Conservation (phyloP, 2,888 invertebrate species). For the Encarsia formosa region DNA sequence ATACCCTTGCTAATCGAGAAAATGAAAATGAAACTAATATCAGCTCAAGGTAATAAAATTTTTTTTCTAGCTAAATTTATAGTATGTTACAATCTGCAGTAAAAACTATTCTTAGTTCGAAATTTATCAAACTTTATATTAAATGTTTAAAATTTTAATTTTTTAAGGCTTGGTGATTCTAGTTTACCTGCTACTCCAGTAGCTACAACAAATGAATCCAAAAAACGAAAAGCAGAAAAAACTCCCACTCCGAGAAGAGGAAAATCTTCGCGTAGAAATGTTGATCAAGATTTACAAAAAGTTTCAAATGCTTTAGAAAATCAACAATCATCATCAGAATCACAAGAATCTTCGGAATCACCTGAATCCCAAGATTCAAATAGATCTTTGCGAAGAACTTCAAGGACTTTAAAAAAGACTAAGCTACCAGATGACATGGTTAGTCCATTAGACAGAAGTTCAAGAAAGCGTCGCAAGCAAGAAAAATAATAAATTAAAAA, state of each 20-base stretch:
- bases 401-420: slow-evolving; percentile 10
- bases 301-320: slow-evolving; percentile 1
- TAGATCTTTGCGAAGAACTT: slow-evolving; percentile 12
- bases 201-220: background rate
- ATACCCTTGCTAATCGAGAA: too few species aligned
- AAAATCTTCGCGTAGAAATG: slow-evolving; percentile 5
- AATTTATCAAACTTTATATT: background rate
- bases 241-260: slow-evolving; percentile 1
- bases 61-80: too few species aligned
- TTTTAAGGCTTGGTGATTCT: slow-evolving; percentile 21
- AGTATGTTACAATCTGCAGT: background rate
- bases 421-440: slow-evolving; percentile 1
- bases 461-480: slow-evolving; percentile 18
- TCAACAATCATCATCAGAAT: background rate
- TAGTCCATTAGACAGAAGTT: slow-evolving; percentile 1
- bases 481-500: too few species aligned
- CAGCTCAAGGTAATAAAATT: slow-evolving; percentile 13
- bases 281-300: slow-evolving; percentile 4
- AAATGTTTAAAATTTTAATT: background rate
- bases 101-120: background rate
- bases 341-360: too few species aligned
- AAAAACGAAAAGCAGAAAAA: slow-evolving; percentile 16
- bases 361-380: background rate
- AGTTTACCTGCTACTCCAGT: slow-evolving; percentile 17
- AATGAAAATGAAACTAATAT: slow-evolving; percentile 16